Percentiles rank a stretch among this genome's conserved stretches.
These are phyloP conservation scores for Thalassarche chlororhynchos DNA, from an alignment of 2,113 vertebrate species.

Conservation along the genomic window DNA sequence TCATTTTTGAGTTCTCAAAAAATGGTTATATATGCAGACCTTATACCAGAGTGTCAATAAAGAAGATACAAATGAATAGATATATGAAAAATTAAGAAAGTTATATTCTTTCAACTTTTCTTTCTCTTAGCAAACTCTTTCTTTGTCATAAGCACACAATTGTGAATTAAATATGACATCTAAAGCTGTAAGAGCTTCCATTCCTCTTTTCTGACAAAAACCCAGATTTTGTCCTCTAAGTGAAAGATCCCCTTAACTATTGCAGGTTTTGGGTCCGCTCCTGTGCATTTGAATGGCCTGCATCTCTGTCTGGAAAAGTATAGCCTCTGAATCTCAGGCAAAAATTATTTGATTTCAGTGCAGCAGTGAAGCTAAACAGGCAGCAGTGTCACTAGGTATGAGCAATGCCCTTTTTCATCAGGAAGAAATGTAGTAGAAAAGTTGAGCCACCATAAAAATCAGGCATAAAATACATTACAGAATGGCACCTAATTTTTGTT, in stretches of 20 bases:
- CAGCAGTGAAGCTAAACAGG: neutral
- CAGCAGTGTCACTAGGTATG: neutral
- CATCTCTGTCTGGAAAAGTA: neutral
- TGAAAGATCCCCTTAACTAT: neutral
- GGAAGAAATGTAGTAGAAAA: neutral
- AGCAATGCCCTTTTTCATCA: neutral
- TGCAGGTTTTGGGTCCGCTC: neutral
- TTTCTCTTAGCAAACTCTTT: neutral
- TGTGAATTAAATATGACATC: neutral
- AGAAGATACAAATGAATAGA: neutral
- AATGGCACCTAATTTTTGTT: neutral
- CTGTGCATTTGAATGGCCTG: neutral
- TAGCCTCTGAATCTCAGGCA: neutral
- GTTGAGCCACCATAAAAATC: neutral
- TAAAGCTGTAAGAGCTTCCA: neutral
- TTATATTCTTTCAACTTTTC: neutral
- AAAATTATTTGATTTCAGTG: neutral
- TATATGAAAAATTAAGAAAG: neutral
- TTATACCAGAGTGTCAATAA: neutral
- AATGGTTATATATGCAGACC: neutral
- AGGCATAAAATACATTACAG: neutral
- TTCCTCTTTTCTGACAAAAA: neutral
- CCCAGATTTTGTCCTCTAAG: neutral
- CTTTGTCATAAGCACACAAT: neutral
- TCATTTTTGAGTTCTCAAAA: neutral